A percentile compares a stretch with the other conserved stretches of the same genome.
Evolutionary conservation across 2,113 vertebrate genomes (phyloP).

Genomic region (Nicator chloris): DNA sequence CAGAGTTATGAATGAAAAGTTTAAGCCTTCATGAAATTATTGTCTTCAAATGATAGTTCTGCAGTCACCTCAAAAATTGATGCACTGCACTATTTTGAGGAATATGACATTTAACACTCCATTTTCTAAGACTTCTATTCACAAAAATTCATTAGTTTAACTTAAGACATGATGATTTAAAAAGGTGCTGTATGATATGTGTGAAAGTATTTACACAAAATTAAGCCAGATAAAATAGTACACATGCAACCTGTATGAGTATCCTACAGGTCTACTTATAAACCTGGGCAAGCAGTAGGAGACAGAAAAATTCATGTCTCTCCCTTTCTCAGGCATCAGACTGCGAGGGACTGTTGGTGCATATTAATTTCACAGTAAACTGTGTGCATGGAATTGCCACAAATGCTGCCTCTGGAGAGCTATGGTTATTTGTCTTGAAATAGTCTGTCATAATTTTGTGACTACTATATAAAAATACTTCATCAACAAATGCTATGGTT

Average conservation of each 20-base stretch:
- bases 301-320: neutral
- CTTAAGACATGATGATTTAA: neutral
- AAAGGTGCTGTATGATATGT: neutral
- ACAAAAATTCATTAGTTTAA: neutral
- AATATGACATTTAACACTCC: neutral
- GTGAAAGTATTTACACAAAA: neutral
- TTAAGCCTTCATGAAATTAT: neutral
- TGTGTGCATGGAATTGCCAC: conserved; percentile 38
- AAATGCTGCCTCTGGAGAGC: conserved; percentile 25
- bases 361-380: conserved; percentile 48
- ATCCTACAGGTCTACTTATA: neutral
- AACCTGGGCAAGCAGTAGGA: neutral
- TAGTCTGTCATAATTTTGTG: neutral
- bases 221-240: neutral
- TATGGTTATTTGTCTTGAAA: conserved; percentile 23
- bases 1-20: conserved; percentile 53
- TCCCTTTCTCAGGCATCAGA: conserved; percentile 9
- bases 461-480: conserved; percentile 3
- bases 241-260: neutral
- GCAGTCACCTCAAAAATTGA: neutral
- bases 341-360: conserved; percentile 33
- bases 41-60: neutral
- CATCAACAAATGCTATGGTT: conserved; percentile 31
- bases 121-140: neutral
- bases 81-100: neutral